phyloP scores from a whole-genome alignment of 1,140 invertebrate genomes.

The Drosophila lowei region DNA sequence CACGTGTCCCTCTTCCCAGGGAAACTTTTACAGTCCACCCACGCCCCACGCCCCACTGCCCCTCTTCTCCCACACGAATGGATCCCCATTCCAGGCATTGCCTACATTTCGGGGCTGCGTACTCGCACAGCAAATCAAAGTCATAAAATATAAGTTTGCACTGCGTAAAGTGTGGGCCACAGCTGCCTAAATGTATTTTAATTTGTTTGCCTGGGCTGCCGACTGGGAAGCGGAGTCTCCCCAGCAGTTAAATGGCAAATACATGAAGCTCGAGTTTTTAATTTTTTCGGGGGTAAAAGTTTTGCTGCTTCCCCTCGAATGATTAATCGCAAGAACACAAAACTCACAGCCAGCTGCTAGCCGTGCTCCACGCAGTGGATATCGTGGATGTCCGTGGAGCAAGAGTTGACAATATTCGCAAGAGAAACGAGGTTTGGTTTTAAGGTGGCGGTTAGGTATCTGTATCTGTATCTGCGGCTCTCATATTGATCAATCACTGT shows the following conservation, averaged over 20 bases:
- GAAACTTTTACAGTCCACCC: constrained; percentile 10
- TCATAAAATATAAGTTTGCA: constrained; percentile 81
- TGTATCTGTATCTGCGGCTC: constrained; percentile 46
- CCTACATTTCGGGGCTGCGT: constrained; percentile 55
- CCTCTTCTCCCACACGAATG: constrained; percentile 6
- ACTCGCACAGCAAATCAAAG: constrained; percentile 55
- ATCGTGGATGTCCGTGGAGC: neutral
- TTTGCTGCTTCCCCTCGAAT: constrained; percentile 36
- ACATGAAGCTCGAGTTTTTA: constrained; percentile 65
- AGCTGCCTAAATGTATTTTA: constrained; percentile 81
- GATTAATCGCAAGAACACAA: constrained; percentile 68
- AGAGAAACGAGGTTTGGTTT: constrained; percentile 64
- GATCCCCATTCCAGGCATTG: constrained; percentile 28
- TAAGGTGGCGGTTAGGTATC: constrained; percentile 35
- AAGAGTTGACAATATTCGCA: constrained; percentile 40
- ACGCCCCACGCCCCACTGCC: neutral
- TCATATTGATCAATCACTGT: constrained; percentile 80
- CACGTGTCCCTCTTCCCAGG: neutral
- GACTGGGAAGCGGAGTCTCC: constrained; percentile 7
- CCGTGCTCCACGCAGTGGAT: no score
- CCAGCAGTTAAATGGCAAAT: constrained; percentile 50
- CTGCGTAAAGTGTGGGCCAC: constrained; percentile 73
- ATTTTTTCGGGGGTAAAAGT: constrained; percentile 33
- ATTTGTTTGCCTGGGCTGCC: constrained; percentile 58
- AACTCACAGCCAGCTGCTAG: constrained; percentile 33